phyloP scores from a whole-genome alignment of 2,113 vertebrate species.

The Lipotes vexillifer region DNA sequence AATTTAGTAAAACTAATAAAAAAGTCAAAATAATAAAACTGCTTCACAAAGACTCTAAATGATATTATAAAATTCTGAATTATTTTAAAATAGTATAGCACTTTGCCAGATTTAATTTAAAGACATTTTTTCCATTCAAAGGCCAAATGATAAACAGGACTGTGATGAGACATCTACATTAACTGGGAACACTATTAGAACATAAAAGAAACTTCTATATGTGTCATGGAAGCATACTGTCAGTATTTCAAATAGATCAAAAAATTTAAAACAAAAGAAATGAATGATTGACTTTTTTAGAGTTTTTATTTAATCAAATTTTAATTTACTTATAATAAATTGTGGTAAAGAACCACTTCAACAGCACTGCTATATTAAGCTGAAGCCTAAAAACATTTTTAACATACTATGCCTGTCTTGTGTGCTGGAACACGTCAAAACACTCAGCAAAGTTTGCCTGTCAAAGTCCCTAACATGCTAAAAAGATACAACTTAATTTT shows the following conservation, averaged over 20 bases:
- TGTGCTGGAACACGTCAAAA: conserved; percentile 11
- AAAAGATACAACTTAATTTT: background rate
- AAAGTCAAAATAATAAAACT: background rate
- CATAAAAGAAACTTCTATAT: background rate
- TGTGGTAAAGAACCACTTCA: background rate
- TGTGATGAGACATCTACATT: background rate
- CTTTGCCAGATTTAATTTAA: background rate
- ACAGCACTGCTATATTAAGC: background rate
- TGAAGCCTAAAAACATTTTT: conserved; percentile 7
- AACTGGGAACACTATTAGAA: background rate
- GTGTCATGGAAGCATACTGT: background rate
- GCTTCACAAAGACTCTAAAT: background rate
- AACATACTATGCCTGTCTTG: background rate
- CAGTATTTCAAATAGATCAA: background rate
- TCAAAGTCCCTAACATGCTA: background rate
- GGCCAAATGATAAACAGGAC: background rate
- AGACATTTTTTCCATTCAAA: background rate
- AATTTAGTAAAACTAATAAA: background rate
- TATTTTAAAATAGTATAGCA: background rate
- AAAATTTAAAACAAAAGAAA: background rate
- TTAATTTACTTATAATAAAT: conserved; percentile 16
- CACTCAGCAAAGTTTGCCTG: background rate
- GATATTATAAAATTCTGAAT: background rate
- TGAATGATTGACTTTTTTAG: background rate
- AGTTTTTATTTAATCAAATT: background rate